Conservation (phyloP, 2,888 invertebrate species). For the Dichetophora obliterata region DNA sequence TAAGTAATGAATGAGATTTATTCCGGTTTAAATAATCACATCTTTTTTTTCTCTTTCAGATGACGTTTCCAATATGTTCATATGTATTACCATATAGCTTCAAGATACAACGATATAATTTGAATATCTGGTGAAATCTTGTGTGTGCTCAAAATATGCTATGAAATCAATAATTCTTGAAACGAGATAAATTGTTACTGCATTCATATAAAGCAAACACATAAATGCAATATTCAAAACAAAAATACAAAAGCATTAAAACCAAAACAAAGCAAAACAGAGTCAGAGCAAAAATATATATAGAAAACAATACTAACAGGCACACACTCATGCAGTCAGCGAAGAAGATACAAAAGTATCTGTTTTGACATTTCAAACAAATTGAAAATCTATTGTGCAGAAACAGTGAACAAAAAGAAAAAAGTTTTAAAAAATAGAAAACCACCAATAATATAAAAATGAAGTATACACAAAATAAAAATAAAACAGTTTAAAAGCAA, state of each 20-base stretch:
- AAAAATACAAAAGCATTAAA: too few relatives aligned
- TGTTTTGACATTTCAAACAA: conserved; percentile 25
- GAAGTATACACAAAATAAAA: background rate
- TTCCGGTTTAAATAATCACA: background rate
- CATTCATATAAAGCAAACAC: too few relatives aligned
- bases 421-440: background rate
- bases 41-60: background rate
- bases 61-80: background rate
- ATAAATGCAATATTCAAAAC: too few relatives aligned
- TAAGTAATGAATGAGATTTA: background rate
- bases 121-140: too few relatives aligned
- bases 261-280: too few relatives aligned
- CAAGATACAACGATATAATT: background rate
- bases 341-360: conserved; percentile 11
- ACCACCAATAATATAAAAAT: background rate
- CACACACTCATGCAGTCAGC: background rate
- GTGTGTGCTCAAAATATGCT: too few relatives aligned
- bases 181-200: too few relatives aligned
- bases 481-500: background rate
- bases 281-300: background rate
- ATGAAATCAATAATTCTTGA: too few relatives aligned
- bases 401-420: background rate
- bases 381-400: conserved; percentile 14
- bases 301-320: background rate
- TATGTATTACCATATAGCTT: background rate